Conservation (phyloP, 2,797 vertebrate genomes). For the Gobio occitaniae region DNA sequence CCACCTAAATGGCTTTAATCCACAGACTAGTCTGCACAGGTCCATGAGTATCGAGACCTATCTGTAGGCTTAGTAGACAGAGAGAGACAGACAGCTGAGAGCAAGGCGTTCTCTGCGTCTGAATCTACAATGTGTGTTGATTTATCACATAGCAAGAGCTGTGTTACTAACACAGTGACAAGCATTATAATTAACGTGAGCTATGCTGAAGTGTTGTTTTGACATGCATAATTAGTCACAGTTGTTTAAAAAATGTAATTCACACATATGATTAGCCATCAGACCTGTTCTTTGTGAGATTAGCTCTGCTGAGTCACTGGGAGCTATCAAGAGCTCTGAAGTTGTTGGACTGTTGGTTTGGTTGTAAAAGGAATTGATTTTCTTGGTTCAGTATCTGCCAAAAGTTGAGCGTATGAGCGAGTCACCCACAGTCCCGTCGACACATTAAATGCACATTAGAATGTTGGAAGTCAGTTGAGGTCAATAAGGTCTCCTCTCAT, state of each 20-base stretch:
- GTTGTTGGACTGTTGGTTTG: background rate
- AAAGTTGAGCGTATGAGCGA: background rate
- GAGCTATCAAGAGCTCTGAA: background rate
- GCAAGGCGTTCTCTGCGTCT: background rate
- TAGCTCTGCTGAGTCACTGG: conserved; percentile 24
- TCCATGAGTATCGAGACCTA: background rate
- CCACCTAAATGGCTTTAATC: background rate
- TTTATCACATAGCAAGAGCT: background rate
- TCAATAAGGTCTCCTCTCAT: background rate
- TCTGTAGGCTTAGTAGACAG: background rate
- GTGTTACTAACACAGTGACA: background rate
- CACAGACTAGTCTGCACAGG: conserved; percentile 12
- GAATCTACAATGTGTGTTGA: background rate
- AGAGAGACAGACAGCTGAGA: background rate
- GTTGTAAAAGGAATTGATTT: conserved; percentile 10
- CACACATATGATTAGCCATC: background rate
- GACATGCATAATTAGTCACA: conserved; percentile 28
- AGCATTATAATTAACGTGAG: conserved; percentile 8
- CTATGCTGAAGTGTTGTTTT: conserved; percentile 27
- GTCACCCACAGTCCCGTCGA: background rate
- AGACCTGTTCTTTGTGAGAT: conserved; percentile 4
- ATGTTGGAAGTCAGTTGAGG: background rate
- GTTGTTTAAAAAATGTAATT: conserved; percentile 19
- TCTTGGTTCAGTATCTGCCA: background rate
- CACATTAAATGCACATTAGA: conserved; percentile 16